Percentiles rank a stretch among this genome's conserved stretches.
Evolutionary conservation across 2,888 invertebrate genomes (phyloP).

Genomic region (Catonia carolina): DNA sequence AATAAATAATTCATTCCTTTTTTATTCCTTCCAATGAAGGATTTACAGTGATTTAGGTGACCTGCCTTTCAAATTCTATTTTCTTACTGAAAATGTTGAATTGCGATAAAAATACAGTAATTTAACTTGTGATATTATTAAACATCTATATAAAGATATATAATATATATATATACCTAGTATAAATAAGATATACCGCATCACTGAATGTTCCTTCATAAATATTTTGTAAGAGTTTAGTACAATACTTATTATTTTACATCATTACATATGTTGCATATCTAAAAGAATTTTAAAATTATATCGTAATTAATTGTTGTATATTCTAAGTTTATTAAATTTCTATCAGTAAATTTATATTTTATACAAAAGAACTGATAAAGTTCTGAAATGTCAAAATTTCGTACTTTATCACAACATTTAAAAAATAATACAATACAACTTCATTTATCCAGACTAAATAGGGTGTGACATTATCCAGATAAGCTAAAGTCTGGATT

Average conservation of each 20-base stretch:
- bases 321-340: too few species aligned
- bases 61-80: constrained; percentile 10
- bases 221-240: too few species aligned
- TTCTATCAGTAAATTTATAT: too few species aligned
- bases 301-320: background rate
- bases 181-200: background rate
- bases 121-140: constrained; percentile 15
- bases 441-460: too few species aligned
- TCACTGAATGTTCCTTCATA: constrained; percentile 11
- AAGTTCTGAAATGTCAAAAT: too few species aligned
- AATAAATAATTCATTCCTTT: too few species aligned
- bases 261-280: background rate
- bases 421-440: too few species aligned
- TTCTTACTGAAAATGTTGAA: constrained; percentile 7
- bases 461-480: too few species aligned
- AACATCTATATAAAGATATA: constrained; percentile 5
- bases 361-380: too few species aligned
- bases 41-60: constrained; percentile 7
- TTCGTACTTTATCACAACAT: too few species aligned
- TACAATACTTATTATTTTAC: background rate
- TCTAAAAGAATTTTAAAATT: background rate
- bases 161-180: background rate
- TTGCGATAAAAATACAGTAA: background rate
- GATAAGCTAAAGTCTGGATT: too few species aligned
- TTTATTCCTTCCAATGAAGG: too few species aligned